Percentiles rank a stretch among this genome's conserved stretches.
These are phyloP conservation scores for Synanthedon tipuliformis DNA, from an alignment of 2,888 invertebrate species.

Conservation along the genomic window DNA sequence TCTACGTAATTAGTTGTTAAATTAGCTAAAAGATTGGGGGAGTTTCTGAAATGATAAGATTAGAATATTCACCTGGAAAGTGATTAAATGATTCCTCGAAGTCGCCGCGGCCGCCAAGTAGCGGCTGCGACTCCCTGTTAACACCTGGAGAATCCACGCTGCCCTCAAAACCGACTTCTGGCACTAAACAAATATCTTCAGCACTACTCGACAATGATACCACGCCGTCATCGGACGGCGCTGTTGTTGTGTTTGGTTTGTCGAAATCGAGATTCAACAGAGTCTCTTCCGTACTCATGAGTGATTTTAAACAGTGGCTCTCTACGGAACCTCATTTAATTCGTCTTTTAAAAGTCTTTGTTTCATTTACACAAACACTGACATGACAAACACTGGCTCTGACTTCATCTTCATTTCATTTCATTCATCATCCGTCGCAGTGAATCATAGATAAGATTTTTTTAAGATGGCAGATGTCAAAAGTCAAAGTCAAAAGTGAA, in stretches of 20 bases:
- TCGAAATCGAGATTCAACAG: slow-evolving; percentile 74
- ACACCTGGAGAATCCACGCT: slow-evolving; percentile 86
- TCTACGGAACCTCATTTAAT: slow-evolving; percentile 67
- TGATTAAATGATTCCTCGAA: slow-evolving; percentile 82
- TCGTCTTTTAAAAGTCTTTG: slow-evolving; percentile 58
- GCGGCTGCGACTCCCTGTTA: slow-evolving; percentile 93
- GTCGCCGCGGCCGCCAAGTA: slow-evolving; percentile 85
- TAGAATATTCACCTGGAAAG: slow-evolving; percentile 78
- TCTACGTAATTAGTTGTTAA: no score
- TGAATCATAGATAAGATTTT: no score
- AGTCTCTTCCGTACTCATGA: slow-evolving; percentile 74
- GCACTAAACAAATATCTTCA: slow-evolving; percentile 82
- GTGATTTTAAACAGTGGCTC: slow-evolving; percentile 56
- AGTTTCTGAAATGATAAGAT: slow-evolving; percentile 3
- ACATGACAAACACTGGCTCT: slow-evolving; percentile 5
- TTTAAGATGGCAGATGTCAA: no score
- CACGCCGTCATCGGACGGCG: slow-evolving; percentile 70
- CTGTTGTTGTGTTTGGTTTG: slow-evolving; percentile 54
- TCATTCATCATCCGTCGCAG: no score
- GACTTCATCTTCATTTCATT: no score
- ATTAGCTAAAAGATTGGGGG: slow-evolving; percentile 5
- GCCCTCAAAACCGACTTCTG: slow-evolving; percentile 86
- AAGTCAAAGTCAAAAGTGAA: no score
- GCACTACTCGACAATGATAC: slow-evolving; percentile 70
- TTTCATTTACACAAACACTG: slow-evolving; percentile 66